These are phyloP conservation scores for Drosophila koepferae DNA, from an alignment of 2,888 invertebrate genomes.

Conservation along the genomic window DNA sequence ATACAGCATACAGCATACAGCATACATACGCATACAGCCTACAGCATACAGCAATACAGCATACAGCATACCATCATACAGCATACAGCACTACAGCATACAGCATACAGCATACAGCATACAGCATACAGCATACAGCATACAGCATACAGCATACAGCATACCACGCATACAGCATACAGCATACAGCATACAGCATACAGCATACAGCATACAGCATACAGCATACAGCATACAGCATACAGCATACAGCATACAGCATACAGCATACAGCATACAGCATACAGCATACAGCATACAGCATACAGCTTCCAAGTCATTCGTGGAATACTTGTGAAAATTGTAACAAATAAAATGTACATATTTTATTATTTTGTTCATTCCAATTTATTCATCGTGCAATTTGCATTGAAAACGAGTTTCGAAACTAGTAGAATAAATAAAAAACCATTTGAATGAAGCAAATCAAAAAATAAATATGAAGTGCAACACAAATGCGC, in stretches of 20 bases:
- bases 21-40: no score
- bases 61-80: no score
- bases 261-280: no score
- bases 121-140: background rate
- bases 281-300: no score
- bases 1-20: no score
- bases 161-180: background rate
- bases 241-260: no score
- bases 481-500: background rate
- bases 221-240: no score
- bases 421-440: background rate
- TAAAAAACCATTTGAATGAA: background rate
- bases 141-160: background rate
- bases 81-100: no score
- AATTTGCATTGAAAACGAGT: conserved; percentile 4
- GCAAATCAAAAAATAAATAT: background rate
- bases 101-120: no score
- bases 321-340: background rate
- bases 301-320: background rate
- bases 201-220: no score
- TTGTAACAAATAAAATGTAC: background rate
- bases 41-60: no score
- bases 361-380: background rate
- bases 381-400: conserved; percentile 2
- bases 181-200: no score